These are phyloP conservation scores for Alca torda DNA, from an alignment of 2,797 vertebrate genomes.

Conservation along the genomic window DNA sequence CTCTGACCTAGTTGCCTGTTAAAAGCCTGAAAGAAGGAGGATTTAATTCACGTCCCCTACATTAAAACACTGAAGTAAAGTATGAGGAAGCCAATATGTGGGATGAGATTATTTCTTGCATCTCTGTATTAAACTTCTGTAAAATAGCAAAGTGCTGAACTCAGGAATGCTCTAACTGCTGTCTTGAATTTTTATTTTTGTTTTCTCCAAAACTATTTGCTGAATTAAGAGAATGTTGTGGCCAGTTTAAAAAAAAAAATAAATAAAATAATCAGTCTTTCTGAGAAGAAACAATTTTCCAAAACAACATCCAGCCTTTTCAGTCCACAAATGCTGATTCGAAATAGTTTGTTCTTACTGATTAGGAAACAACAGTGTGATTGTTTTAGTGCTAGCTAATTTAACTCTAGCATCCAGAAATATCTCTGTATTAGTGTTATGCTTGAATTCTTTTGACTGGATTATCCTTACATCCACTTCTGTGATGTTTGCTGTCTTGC, in stretches of 20 bases:
- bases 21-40: not conserved
- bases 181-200: constrained; percentile 10
- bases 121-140: too few species aligned
- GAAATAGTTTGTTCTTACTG: constrained; percentile 10
- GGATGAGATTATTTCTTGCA: not conserved
- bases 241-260: not conserved
- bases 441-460: not conserved
- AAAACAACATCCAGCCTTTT: not conserved
- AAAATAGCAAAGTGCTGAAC: not conserved
- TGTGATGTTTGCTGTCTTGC: not conserved
- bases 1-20: not conserved
- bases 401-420: constrained; percentile 17
- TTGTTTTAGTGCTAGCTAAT: constrained; percentile 22
- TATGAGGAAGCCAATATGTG: not conserved
- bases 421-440: not conserved
- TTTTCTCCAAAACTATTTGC: constrained; percentile 36
- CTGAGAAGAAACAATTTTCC: not conserved
- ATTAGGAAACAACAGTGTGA: not conserved
- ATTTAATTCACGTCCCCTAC: not conserved
- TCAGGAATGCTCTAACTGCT: not conserved
- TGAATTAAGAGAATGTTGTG: constrained; percentile 18
- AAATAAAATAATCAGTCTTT: not conserved
- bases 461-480: not conserved
- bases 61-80: not conserved
- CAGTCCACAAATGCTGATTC: not conserved